These are phyloP conservation scores for Serranus cabrilla DNA, from an alignment of 2,797 vertebrate genomes.

Conservation along the genomic window DNA sequence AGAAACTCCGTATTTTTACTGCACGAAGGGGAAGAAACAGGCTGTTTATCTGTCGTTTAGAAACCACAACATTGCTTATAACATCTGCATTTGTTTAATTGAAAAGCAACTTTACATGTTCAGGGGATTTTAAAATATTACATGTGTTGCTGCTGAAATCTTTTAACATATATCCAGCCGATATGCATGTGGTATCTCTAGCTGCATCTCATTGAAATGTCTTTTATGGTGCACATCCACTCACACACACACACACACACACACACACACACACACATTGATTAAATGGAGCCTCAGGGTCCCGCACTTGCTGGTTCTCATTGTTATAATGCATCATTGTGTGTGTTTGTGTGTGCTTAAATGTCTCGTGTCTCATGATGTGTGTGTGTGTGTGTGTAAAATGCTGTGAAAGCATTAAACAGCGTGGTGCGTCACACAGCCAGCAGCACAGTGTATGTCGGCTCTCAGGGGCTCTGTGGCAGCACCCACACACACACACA, in stretches of 20 bases:
- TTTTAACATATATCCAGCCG: neutral
- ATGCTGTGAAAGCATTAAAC: conserved; percentile 65
- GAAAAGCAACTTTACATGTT: neutral
- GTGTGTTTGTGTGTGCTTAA: conserved; percentile 33
- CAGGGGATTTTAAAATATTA: neutral
- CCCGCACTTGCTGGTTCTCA: conserved; percentile 71
- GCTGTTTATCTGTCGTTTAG: neutral
- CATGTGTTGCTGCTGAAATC: neutral
- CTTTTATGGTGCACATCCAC: conserved; percentile 19
- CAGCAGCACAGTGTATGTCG: conserved; percentile 16
- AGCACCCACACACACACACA: conserved; percentile 9
- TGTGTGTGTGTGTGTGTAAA: conserved; percentile 45
- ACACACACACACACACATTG: conserved; percentile 39
- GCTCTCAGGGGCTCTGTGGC: conserved; percentile 37
- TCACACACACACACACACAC: conserved; percentile 30
- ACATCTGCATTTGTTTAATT: neutral
- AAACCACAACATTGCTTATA: neutral
- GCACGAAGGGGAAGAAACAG: neutral
- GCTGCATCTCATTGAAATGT: conserved; percentile 19
- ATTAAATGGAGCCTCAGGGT: conserved; percentile 66
- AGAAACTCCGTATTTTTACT: neutral
- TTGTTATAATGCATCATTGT: conserved; percentile 67
- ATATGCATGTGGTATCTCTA: neutral
- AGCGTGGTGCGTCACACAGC: conserved; percentile 37
- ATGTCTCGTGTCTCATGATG: conserved; percentile 44